Conservation (phyloP, 2,797 vertebrate species). For the Thamnophis elegans region DNA sequence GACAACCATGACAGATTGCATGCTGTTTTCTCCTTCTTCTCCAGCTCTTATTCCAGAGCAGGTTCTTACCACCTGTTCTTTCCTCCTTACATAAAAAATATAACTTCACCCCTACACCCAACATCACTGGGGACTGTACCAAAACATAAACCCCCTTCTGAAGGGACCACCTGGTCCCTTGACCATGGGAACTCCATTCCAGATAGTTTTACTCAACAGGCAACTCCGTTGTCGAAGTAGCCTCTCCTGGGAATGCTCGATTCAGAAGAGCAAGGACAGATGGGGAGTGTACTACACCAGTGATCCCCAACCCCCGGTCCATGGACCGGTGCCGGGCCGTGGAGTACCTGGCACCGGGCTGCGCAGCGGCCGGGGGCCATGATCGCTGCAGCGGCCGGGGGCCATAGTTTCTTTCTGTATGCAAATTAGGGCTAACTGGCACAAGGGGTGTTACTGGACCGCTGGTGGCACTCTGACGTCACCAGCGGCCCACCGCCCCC, state of each 20-base stretch:
- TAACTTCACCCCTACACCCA: neutral
- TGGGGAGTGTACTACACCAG: neutral
- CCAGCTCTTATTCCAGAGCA: neutral
- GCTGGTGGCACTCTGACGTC: no score
- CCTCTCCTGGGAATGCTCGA: neutral
- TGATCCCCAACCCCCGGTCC: no score
- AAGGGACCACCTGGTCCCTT: accelerated
- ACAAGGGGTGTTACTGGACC: no score
- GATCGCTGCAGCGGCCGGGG: no score
- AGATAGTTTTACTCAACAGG: neutral
- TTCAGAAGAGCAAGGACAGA: neutral
- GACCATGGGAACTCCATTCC: neutral
- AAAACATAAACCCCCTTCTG: accelerated
- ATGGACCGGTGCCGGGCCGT: no score
- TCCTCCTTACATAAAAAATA: neutral
- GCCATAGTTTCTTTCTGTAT: no score
- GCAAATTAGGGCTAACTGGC: no score
- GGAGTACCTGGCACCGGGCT: no score
- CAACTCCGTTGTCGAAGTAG: neutral
- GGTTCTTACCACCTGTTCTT: neutral
- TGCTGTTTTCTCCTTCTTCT: neutral
- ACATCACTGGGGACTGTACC: accelerated
- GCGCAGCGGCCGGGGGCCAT: no score
- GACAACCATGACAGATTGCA: neutral
- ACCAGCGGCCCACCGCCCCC: no score